phyloP scores from a whole-genome alignment of 2,113 vertebrate genomes.

The Mirza zaza region DNA sequence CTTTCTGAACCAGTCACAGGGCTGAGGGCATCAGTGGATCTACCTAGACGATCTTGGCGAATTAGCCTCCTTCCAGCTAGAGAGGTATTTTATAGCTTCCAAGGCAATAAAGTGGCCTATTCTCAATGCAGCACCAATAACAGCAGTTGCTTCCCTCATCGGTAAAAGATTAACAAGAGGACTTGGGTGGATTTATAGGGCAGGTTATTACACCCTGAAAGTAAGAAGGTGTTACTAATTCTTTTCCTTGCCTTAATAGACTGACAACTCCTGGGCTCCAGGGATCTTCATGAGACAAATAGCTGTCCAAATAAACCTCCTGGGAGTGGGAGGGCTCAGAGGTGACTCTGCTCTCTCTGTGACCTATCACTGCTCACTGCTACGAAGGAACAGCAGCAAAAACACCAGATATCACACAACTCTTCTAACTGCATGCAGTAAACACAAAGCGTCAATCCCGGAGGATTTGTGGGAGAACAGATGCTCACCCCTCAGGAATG shows the following conservation, averaged over 20 bases:
- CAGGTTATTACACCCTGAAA: conserved; percentile 55
- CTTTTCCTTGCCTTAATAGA: conserved; percentile 45
- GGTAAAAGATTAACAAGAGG: conserved; percentile 62
- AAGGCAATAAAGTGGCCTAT: conserved; percentile 28
- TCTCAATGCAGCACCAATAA: conserved; percentile 25
- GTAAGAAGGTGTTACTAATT: conserved; percentile 66
- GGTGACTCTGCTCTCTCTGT: not conserved
- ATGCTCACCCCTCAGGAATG: no score
- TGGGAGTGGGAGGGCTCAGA: not conserved
- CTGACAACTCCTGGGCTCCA: conserved; percentile 32
- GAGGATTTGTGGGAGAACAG: not conserved
- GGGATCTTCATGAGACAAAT: conserved; percentile 39
- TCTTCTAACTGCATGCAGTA: not conserved
- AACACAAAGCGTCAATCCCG: not conserved
- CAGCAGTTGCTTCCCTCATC: conserved; percentile 16
- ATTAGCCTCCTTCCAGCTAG: conserved; percentile 34
- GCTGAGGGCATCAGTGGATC: not conserved
- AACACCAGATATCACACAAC: not conserved
- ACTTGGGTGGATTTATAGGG: conserved; percentile 60
- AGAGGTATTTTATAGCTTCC: conserved; percentile 45
- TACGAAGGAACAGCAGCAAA: not conserved
- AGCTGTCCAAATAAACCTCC: conserved; percentile 1
- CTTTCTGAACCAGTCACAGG: not conserved
- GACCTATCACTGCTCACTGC: not conserved
- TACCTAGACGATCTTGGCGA: conserved; percentile 25